These are phyloP conservation scores for Heliconius hewitsoni DNA, from an alignment of 1,140 invertebrate species.

Conservation along the genomic window DNA sequence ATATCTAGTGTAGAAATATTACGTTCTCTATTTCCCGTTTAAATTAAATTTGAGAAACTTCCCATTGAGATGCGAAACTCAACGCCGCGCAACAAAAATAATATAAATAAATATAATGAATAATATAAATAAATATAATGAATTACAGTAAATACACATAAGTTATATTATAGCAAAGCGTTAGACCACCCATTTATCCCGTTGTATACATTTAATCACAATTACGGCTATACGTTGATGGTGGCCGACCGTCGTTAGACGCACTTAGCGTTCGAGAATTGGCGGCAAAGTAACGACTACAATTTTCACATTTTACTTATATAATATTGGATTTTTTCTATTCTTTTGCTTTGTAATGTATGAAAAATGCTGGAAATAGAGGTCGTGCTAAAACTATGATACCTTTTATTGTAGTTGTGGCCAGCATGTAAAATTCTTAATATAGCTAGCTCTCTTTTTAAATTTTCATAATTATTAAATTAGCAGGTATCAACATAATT, in stretches of 20 bases:
- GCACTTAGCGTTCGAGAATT: slow-evolving; percentile 27
- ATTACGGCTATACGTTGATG: slow-evolving; percentile 21
- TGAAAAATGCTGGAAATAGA: too few species aligned
- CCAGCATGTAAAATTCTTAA: too few species aligned
- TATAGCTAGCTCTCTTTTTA: too few species aligned
- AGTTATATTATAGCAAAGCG: not conserved
- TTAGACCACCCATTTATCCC: not conserved
- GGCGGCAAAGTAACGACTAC: not conserved
- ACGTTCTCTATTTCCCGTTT: too few species aligned
- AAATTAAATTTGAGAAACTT: too few species aligned
- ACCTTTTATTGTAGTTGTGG: too few species aligned
- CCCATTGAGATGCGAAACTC: not conserved
- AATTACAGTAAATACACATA: not conserved
- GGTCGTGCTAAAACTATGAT: too few species aligned
- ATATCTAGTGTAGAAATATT: too few species aligned
- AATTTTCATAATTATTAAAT: too few species aligned
- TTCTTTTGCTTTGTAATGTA: not conserved
- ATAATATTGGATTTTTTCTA: not conserved
- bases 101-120: not conserved
- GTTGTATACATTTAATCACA: slow-evolving; percentile 25
- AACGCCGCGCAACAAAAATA: not conserved
- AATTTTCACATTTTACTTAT: slow-evolving; percentile 4
- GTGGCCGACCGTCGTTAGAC: slow-evolving; percentile 28
- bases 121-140: not conserved
- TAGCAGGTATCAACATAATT: too few species aligned